Conservation (phyloP, 2,888 invertebrate species). For the Zeuzera pyrina region DNA sequence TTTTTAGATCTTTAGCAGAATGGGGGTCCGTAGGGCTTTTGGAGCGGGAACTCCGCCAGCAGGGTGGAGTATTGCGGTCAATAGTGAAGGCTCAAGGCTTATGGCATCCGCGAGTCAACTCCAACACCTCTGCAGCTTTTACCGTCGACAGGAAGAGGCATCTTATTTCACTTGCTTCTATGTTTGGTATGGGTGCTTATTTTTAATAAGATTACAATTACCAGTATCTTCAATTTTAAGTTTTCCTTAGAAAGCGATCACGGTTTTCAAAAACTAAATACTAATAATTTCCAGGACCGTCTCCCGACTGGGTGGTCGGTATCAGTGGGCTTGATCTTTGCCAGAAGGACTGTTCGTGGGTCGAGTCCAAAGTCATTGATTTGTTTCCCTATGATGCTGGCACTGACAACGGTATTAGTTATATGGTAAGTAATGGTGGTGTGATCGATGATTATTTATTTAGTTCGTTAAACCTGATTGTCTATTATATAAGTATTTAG, state of each 20-base stretch:
- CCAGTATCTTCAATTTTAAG: background rate
- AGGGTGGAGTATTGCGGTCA: conserved; percentile 83
- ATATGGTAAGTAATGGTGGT: conserved; percentile 83
- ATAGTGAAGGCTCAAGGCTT: conserved; percentile 92
- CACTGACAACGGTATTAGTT: conserved; percentile 93
- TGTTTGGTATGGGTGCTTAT: conserved; percentile 76
- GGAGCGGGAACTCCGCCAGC: conserved; percentile 90
- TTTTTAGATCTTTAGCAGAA: conserved; percentile 77
- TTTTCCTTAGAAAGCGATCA: background rate
- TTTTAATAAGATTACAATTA: conserved; percentile 1
- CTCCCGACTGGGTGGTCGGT: conserved; percentile 99
- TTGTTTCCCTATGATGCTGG: conserved; percentile 97
- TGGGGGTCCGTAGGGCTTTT: conserved; percentile 91
- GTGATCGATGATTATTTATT: no score
- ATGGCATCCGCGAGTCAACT: conserved; percentile 91
- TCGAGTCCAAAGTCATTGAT: conserved; percentile 85
- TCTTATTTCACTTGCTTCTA: conserved; percentile 88
- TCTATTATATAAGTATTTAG: no score
- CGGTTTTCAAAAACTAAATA: background rate
- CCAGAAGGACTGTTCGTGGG: conserved; percentile 91
- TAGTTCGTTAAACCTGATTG: no score
- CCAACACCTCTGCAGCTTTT: conserved; percentile 86
- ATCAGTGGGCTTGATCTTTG: conserved; percentile 92
- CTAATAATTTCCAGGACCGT: conserved; percentile 77
- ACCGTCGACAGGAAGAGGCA: conserved; percentile 89